Evolutionary conservation across 2,888 invertebrate genomes (phyloP).

Genomic region (Aporophyla lueneburgensis): DNA sequence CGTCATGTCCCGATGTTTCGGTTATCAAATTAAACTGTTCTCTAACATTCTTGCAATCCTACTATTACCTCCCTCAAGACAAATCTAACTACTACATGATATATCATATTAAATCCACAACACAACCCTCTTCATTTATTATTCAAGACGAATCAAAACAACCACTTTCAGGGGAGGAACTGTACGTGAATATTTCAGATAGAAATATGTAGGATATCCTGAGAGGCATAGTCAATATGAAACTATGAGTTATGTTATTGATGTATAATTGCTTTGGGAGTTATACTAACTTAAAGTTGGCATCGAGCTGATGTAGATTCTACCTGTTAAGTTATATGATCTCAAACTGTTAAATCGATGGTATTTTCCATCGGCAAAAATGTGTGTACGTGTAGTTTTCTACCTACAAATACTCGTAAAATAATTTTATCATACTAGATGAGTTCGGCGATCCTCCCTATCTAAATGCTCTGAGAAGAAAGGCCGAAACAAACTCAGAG

Average conservation of each 20-base stretch:
- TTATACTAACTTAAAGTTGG: background rate
- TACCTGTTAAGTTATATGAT: too few relatives aligned
- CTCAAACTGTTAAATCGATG: too few relatives aligned
- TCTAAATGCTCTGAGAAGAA: too few relatives aligned
- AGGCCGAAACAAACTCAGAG: too few relatives aligned
- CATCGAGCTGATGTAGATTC: background rate
- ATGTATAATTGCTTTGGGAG: conserved; percentile 31
- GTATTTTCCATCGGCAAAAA: too few relatives aligned
- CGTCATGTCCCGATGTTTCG: too few relatives aligned
- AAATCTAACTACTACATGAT: background rate
- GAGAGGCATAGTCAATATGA: background rate
- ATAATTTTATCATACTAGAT: too few relatives aligned
- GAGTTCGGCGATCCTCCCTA: too few relatives aligned
- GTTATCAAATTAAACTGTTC: conserved; percentile 7
- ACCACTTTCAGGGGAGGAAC: background rate
- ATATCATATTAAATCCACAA: conserved; percentile 11
- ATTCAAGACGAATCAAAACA: conserved; percentile 45
- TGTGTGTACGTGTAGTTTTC: too few relatives aligned
- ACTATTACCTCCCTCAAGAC: background rate
- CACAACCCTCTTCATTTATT: conserved; percentile 24
- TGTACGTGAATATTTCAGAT: background rate
- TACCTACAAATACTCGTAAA: too few relatives aligned
- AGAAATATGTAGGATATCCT: conserved; percentile 22
- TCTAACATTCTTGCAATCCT: too few relatives aligned
- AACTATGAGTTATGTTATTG: conserved; percentile 38